Conservation (phyloP, 2,888 invertebrate genomes). For the Scelioninae gen. 1 region DNA sequence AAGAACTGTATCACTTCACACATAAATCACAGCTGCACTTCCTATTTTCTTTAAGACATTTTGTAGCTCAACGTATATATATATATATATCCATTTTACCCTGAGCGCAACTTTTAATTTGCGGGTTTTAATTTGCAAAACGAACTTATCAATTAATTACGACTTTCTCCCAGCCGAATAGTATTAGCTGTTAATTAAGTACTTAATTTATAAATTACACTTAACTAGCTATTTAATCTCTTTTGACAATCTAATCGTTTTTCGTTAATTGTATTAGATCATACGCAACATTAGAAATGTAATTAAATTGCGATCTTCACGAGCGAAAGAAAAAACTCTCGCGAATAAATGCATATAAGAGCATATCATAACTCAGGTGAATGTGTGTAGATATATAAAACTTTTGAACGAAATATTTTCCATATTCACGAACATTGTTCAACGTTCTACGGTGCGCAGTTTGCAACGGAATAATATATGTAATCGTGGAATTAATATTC, state of each 20-base stretch:
- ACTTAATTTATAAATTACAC: conserved; percentile 38
- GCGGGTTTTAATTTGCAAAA: conserved; percentile 34
- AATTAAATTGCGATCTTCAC: conserved; percentile 11
- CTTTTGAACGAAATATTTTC: conserved; percentile 5
- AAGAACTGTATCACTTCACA: conserved; percentile 6
- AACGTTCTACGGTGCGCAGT: conserved; percentile 2
- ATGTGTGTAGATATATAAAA: too few relatives aligned
- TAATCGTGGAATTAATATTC: conserved; percentile 42
- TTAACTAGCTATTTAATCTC: conserved; percentile 24
- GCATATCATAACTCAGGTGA: too few relatives aligned
- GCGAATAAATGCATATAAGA: too few relatives aligned
- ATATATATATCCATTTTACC: conserved; percentile 4
- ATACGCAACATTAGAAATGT: conserved; percentile 11
- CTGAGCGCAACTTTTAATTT: background rate
- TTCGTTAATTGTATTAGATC: conserved; percentile 29
- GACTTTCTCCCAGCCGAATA: conserved; percentile 30
- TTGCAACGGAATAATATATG: conserved; percentile 21
- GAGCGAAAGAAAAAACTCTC: too few relatives aligned
- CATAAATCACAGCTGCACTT: background rate
- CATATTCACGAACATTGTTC: conserved; percentile 24
- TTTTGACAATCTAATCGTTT: conserved; percentile 27
- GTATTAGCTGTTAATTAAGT: conserved; percentile 40
- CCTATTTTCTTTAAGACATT: conserved; percentile 17
- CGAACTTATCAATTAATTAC: conserved; percentile 44
- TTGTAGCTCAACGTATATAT: conserved; percentile 2